Evolutionary conservation across 2,113 vertebrate species (phyloP).

Genomic region (Canis aureus): DNA sequence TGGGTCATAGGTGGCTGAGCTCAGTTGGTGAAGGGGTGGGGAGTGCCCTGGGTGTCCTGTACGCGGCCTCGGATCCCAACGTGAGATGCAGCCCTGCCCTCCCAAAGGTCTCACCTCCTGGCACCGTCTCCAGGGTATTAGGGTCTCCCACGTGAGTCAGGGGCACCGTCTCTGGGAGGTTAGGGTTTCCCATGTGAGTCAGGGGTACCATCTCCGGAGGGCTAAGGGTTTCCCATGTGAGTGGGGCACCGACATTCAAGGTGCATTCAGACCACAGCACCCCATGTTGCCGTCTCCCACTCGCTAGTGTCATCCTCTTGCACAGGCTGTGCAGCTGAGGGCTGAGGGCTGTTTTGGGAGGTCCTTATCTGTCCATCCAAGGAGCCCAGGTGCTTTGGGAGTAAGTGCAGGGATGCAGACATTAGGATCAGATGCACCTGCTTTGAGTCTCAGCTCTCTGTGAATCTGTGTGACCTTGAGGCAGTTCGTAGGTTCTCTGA

Average conservation of each 20-base stretch:
- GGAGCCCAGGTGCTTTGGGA: background rate
- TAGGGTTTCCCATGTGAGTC: too few relatives aligned
- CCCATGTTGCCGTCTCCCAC: background rate
- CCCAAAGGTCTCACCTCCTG: background rate
- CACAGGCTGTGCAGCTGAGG: background rate
- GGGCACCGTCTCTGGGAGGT: too few relatives aligned
- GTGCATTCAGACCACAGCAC: background rate
- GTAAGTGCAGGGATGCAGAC: background rate
- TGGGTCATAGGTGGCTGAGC: background rate
- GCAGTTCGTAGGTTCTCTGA: background rate
- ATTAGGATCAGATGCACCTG: background rate
- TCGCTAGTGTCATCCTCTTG: background rate
- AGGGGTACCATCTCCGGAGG: too few relatives aligned
- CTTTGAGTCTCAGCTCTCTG: background rate
- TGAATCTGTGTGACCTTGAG: background rate
- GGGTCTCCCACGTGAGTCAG: background rate
- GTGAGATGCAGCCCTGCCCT: background rate
- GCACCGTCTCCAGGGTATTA: background rate
- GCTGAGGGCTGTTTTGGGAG: background rate
- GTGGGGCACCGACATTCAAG: background rate
- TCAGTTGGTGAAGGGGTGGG: background rate
- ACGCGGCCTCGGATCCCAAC: fast-evolving
- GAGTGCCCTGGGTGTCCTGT: background rate
- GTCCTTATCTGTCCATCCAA: background rate
- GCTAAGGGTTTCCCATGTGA: too few relatives aligned